A percentile compares a stretch with the other conserved stretches of the same genome.
Conservation (phyloP, 2,113 vertebrate genomes). For the Misgurnus mizolepis region DNA sequence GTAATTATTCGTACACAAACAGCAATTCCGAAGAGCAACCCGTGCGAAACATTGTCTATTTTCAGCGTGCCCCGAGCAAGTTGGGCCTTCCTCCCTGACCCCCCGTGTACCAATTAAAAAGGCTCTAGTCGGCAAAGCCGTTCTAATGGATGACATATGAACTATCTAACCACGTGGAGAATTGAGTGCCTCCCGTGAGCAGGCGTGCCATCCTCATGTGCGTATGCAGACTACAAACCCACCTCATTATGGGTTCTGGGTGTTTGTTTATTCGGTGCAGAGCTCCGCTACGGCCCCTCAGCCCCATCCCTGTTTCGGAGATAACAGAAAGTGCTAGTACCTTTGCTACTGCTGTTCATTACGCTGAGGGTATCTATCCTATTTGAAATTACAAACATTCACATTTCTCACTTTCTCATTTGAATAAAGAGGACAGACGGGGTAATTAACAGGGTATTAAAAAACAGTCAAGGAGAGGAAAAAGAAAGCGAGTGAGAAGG, state of each 20-base stretch:
- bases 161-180: conserved; percentile 68
- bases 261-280: conserved; percentile 67
- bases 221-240: conserved; percentile 49
- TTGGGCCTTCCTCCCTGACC: conserved; percentile 58
- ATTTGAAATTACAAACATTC: conserved; percentile 71
- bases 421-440: conserved; percentile 76
- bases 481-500: conserved; percentile 42
- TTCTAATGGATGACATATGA: conserved; percentile 68
- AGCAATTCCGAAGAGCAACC: conserved; percentile 10
- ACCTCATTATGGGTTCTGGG: conserved; percentile 23
- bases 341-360: conserved; percentile 56
- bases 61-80: conserved; percentile 8
- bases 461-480: conserved; percentile 59
- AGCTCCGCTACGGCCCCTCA: conserved; percentile 44
- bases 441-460: conserved; percentile 78
- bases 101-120: conserved; percentile 68
- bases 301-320: conserved; percentile 57
- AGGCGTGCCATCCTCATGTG: neutral
- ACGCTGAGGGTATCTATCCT: conserved; percentile 51
- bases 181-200: conserved; percentile 48
- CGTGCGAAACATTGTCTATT: neutral
- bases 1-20: conserved; percentile 2
- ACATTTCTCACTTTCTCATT: conserved; percentile 74
- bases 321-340: conserved; percentile 59
- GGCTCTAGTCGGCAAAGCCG: conserved; percentile 55